Evolutionary conservation across 2,797 vertebrate species (phyloP).

Genomic region (Scleropages formosus): DNA sequence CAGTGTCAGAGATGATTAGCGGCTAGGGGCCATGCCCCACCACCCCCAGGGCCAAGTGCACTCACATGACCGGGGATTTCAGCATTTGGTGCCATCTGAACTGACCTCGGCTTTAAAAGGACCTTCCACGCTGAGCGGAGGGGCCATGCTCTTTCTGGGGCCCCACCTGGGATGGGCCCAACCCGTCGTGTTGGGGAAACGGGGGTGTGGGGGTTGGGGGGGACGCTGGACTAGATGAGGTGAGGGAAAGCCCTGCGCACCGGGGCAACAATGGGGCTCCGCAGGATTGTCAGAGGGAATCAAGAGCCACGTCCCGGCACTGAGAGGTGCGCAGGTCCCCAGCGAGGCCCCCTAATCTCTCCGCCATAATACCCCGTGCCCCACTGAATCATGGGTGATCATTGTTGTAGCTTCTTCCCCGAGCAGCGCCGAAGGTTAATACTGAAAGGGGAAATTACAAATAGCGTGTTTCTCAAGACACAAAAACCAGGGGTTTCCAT

Average conservation of each 20-base stretch:
- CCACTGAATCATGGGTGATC: neutral
- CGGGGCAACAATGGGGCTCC: slow-evolving; percentile 23
- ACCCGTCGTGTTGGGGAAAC: no score
- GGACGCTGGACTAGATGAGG: neutral
- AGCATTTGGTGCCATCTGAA: neutral
- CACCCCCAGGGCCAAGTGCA: neutral
- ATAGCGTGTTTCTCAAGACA: neutral
- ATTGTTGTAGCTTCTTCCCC: neutral
- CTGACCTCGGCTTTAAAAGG: neutral
- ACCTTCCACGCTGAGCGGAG: neutral
- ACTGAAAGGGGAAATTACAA: neutral
- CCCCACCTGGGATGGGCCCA: neutral
- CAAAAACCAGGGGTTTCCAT: neutral
- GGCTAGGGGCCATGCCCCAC: neutral
- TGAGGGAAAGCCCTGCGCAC: neutral
- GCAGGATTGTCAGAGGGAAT: neutral
- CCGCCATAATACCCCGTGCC: neutral
- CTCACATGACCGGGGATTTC: slow-evolving; percentile 15
- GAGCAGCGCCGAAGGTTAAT: neutral
- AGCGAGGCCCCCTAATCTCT: slow-evolving; percentile 13
- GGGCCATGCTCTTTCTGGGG: slow-evolving; percentile 35
- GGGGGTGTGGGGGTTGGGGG: slow-evolving; percentile 26
- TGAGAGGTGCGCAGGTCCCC: neutral
- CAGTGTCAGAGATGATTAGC: slow-evolving; percentile 3
- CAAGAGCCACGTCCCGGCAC: neutral